Evolutionary conservation across 2,888 invertebrate genomes (phyloP).

Genomic region (Aleiodes leptofemur): DNA sequence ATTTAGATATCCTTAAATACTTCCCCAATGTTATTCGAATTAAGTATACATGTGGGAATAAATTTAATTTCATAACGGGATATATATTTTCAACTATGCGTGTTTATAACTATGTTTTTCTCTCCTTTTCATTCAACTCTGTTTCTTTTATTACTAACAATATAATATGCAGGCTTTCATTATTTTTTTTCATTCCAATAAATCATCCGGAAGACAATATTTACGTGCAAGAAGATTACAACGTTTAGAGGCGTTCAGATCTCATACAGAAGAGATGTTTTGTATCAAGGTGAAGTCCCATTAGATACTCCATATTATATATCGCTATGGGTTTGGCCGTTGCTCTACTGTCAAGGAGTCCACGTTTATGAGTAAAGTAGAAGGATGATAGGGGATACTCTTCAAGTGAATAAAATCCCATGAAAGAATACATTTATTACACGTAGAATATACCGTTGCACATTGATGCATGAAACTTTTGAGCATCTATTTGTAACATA

Average conservation of each 20-base stretch:
- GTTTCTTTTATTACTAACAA: slow-evolving; percentile 22
- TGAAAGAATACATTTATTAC: slow-evolving; percentile 40
- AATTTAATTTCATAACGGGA: slow-evolving; percentile 26
- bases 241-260: slow-evolving; percentile 17
- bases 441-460: slow-evolving; percentile 63
- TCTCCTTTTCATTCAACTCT: background rate
- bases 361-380: slow-evolving; percentile 1
- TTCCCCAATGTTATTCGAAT: slow-evolving; percentile 1
- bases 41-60: slow-evolving; percentile 6
- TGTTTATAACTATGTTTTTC: background rate
- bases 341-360: slow-evolving; percentile 21
- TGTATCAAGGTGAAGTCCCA: slow-evolving; percentile 35
- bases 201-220: slow-evolving; percentile 34
- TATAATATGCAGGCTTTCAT: no score
- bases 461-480: slow-evolving; percentile 63
- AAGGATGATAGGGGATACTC: background rate
- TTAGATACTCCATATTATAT: slow-evolving; percentile 39
- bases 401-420: slow-evolving; percentile 26
- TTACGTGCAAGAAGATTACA: slow-evolving; percentile 38
- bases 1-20: background rate
- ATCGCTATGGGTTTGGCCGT: slow-evolving; percentile 37
- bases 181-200: no score
- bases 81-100: background rate
- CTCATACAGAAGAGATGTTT: slow-evolving; percentile 27
- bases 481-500: slow-evolving; percentile 38